Evolutionary conservation across 2,888 invertebrate species (phyloP).

Genomic region (Ochlodes sylvanus): DNA sequence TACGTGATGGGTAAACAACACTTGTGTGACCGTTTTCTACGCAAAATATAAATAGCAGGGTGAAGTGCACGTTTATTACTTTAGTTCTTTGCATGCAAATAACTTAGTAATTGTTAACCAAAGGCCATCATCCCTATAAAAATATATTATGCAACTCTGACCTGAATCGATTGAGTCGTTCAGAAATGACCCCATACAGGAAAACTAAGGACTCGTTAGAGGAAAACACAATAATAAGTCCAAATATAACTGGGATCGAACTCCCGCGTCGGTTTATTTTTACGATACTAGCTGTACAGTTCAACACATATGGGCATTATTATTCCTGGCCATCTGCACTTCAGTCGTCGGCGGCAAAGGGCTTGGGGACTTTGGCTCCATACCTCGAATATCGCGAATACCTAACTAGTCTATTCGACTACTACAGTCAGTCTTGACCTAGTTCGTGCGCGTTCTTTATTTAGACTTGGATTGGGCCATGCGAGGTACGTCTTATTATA

Average conservation of each 20-base stretch:
- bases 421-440: slow-evolving; percentile 63
- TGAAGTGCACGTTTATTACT: too few relatives aligned
- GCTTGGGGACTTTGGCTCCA: slow-evolving; percentile 40
- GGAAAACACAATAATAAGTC: slow-evolving; percentile 59
- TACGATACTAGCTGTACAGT: slow-evolving; percentile 54
- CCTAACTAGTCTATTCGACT: slow-evolving; percentile 48
- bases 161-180: too few relatives aligned
- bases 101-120: too few relatives aligned
- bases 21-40: too few relatives aligned
- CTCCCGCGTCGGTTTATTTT: slow-evolving; percentile 80
- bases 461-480: slow-evolving; percentile 55
- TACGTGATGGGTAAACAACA: too few relatives aligned
- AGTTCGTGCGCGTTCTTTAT: slow-evolving; percentile 61
- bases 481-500: slow-evolving; percentile 61
- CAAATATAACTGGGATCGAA: slow-evolving; percentile 69
- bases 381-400: slow-evolving; percentile 49
- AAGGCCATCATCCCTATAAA: too few relatives aligned
- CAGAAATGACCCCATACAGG: background rate
- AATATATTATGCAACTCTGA: too few relatives aligned
- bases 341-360: slow-evolving; percentile 48
- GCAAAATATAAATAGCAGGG: too few relatives aligned
- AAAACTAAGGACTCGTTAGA: slow-evolving; percentile 46
- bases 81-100: too few relatives aligned
- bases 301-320: slow-evolving; percentile 68
- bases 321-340: slow-evolving; percentile 69